Percentiles rank a stretch among this genome's conserved stretches.
These are phyloP conservation scores for Agriotes lineatus DNA, from an alignment of 2,888 invertebrate genomes.

Conservation along the genomic window DNA sequence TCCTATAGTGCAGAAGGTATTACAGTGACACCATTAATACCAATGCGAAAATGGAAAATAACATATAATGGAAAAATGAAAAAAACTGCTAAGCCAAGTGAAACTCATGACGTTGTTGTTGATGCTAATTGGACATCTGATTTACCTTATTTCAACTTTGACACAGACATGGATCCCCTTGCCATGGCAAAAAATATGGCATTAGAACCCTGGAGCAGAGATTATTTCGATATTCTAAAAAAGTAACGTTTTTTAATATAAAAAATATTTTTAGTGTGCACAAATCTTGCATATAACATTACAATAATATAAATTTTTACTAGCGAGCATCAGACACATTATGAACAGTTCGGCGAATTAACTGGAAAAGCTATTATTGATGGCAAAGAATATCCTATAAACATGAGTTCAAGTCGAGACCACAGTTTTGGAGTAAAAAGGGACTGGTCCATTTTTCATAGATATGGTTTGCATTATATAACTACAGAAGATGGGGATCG, in stretches of 20 bases:
- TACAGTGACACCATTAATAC: constrained; percentile 68
- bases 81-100: constrained; percentile 64
- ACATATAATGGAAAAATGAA: constrained; percentile 76
- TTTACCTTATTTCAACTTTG: constrained; percentile 76
- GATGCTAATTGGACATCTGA: constrained; percentile 73
- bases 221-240: constrained; percentile 75
- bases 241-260: constrained; percentile 65
- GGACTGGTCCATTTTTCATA: constrained; percentile 77
- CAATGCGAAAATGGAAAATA: constrained; percentile 72
- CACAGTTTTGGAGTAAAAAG: constrained; percentile 75
- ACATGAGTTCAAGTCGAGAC: constrained; percentile 75
- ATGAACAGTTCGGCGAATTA: constrained; percentile 79
- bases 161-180: constrained; percentile 73
- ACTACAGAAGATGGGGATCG: constrained; percentile 78
- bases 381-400: constrained; percentile 66
- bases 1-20: constrained; percentile 75
- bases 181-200: constrained; percentile 76
- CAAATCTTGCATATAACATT: background rate
- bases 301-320: too few species aligned
- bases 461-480: constrained; percentile 79
- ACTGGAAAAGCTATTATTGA: constrained; percentile 71
- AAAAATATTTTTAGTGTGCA: background rate
- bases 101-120: constrained; percentile 69
- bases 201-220: constrained; percentile 75
- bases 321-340: constrained; percentile 79